Evolutionary conservation across 2,113 vertebrate species (phyloP).

Genomic region (cat (Felis catus)): F.catus_Fca126_mat1.0 CM031425.1:25833001-25833500

Average conservation of each 20-base stretch:
- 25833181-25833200: slow-evolving; percentile 89
- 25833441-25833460: no score
- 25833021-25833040: slow-evolving; percentile 84
- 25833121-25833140: slow-evolving; percentile 90
- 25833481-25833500: no score
- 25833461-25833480: no score
- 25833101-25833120: slow-evolving; percentile 89
- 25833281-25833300: slow-evolving; percentile 79
- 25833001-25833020: slow-evolving; percentile 85
- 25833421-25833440: not conserved
- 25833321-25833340: slow-evolving; percentile 61
- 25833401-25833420: not conserved
- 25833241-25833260: slow-evolving; percentile 84
- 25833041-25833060: slow-evolving; percentile 89
- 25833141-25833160: slow-evolving; percentile 95
- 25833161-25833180: slow-evolving; percentile 88
- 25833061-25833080: slow-evolving; percentile 84
- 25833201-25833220: slow-evolving; percentile 83
- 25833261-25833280: slow-evolving; percentile 80
- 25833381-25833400: not conserved
- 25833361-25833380: not conserved
- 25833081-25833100: slow-evolving; percentile 90
- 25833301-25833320: slow-evolving; percentile 75
- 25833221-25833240: slow-evolving; percentile 81
- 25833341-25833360: not conserved